Evolutionary conservation across 2,888 invertebrate species (phyloP).

Genomic region (Rhimphoctona megacephalus): DNA sequence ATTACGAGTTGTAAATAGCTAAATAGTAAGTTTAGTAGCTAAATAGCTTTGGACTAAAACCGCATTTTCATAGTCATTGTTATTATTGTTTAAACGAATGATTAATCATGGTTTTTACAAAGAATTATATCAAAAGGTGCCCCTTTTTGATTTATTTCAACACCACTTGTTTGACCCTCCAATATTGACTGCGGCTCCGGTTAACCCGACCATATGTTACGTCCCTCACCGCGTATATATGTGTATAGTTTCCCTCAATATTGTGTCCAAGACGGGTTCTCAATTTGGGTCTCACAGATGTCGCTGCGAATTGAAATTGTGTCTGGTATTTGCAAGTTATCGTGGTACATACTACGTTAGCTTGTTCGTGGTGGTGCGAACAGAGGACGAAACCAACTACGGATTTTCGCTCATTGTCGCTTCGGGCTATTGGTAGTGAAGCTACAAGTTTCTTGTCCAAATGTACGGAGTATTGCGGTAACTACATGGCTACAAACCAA

Average conservation of each 20-base stretch:
- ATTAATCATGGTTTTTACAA: background rate
- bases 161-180: background rate
- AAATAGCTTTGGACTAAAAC: background rate
- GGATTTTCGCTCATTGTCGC: constrained; percentile 51
- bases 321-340: constrained; percentile 41
- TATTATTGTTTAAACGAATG: background rate
- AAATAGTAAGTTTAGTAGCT: background rate
- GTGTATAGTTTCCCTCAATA: constrained; percentile 5
- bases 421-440: constrained; percentile 24
- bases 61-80: background rate
- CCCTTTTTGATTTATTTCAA: background rate
- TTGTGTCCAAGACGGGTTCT: constrained; percentile 36
- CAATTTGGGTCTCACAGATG: constrained; percentile 42
- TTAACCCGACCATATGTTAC: constrained; percentile 31
- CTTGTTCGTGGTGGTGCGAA: constrained; percentile 28
- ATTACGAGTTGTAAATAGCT: too few species aligned
- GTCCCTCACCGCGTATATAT: constrained; percentile 15
- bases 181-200: constrained; percentile 19
- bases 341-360: constrained; percentile 21
- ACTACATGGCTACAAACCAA: background rate
- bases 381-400: constrained; percentile 34
- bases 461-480: background rate
- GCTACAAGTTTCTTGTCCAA: constrained; percentile 51
- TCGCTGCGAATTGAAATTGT: constrained; percentile 53
- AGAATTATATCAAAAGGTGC: background rate